These are phyloP conservation scores for Drosophila leontia DNA, from an alignment of 1,140 invertebrate genomes.

Conservation along the genomic window DNA sequence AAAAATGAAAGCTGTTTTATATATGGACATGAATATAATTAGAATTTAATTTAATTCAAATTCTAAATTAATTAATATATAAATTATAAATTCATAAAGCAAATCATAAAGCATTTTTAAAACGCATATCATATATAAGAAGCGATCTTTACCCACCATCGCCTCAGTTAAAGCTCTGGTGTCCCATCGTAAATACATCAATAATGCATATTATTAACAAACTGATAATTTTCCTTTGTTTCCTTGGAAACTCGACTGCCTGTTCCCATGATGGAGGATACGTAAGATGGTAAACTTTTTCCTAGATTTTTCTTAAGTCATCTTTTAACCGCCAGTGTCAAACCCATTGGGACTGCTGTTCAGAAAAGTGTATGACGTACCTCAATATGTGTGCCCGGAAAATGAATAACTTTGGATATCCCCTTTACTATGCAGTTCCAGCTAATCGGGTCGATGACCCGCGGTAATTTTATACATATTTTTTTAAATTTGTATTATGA, in stretches of 20 bases:
- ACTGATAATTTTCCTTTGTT: conserved; percentile 10
- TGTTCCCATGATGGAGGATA: conserved; percentile 41
- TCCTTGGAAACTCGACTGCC: conserved; percentile 22
- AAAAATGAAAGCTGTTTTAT: too few species aligned
- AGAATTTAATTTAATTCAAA: too few species aligned
- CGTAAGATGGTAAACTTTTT: conserved; percentile 47
- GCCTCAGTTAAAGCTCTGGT: conserved; percentile 44
- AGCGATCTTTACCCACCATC: background rate
- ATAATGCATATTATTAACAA: conserved; percentile 2
- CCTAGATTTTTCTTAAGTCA: background rate
- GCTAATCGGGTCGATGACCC: background rate
- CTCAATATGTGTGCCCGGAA: conserved; percentile 36
- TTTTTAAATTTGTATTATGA: too few species aligned
- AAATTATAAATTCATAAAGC: background rate
- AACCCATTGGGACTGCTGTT: conserved; percentile 72
- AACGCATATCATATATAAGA: conserved; percentile 12
- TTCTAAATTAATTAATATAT: too few species aligned
- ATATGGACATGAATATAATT: too few species aligned
- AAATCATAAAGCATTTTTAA: too few species aligned
- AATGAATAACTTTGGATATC: background rate
- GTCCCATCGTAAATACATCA: conserved; percentile 49
- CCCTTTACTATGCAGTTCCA: background rate
- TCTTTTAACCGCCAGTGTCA: conserved; percentile 53
- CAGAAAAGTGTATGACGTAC: conserved; percentile 71
- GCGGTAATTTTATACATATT: too few species aligned